Conservation (phyloP, 2,888 invertebrate genomes). For the Acleris emargana region DNA sequence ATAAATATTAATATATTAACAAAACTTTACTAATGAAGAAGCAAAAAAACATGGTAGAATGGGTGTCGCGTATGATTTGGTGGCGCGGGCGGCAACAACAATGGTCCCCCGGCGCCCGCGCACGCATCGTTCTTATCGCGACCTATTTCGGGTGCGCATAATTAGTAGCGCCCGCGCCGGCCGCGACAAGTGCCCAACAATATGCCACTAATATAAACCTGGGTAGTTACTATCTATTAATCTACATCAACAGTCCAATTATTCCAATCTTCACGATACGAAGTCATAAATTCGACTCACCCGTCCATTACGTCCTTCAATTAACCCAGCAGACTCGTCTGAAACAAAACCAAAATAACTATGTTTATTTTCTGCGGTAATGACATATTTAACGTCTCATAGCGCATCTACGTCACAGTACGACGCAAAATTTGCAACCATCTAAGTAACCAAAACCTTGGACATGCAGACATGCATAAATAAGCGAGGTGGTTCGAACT, state of each 20-base stretch:
- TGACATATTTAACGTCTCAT: constrained; percentile 23
- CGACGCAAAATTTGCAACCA: constrained; percentile 42
- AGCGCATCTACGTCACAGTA: constrained; percentile 23
- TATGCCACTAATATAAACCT: constrained; percentile 6
- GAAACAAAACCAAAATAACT: constrained; percentile 33
- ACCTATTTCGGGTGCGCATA: constrained; percentile 60
- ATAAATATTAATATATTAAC: no score
- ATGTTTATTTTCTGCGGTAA: constrained; percentile 22
- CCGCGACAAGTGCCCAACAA: constrained; percentile 26
- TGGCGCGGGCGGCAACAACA: constrained; percentile 19
- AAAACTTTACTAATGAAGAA: neutral
- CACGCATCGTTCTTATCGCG: constrained; percentile 53
- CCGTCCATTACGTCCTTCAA: constrained; percentile 11
- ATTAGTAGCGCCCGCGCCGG: constrained; percentile 50
- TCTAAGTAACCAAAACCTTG: constrained; percentile 51
- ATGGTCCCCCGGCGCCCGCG: constrained; percentile 24
- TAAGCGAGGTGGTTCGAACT: constrained; percentile 46
- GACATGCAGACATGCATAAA: constrained; percentile 49
- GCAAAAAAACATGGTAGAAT: neutral
- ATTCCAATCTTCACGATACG: neutral
- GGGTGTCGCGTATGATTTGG: constrained; percentile 8
- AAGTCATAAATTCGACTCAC: constrained; percentile 18
- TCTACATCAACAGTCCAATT: constrained; percentile 3
- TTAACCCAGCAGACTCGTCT: constrained; percentile 14
- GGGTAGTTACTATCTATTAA: constrained; percentile 12